Conservation (phyloP, 2,888 invertebrate genomes). For the Bruchidius siliquastri region DNA sequence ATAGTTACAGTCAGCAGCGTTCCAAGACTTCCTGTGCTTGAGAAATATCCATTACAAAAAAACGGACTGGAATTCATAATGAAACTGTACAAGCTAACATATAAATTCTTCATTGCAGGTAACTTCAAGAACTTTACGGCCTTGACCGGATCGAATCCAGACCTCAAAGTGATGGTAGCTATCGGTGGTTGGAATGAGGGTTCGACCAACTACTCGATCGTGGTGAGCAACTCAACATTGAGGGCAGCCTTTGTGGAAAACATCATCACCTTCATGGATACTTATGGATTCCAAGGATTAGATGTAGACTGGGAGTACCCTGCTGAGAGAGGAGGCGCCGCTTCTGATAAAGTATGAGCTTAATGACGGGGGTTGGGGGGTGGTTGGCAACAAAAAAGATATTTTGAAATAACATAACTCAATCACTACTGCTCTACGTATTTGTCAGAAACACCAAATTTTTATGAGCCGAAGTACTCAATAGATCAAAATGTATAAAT, state of each 20-base stretch:
- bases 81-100: too few relatives aligned
- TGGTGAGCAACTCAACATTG: constrained; percentile 61
- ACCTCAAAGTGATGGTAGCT: constrained; percentile 66
- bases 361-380: constrained; percentile 66
- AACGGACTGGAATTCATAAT: too few relatives aligned
- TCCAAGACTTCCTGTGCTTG: too few relatives aligned
- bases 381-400: too few relatives aligned
- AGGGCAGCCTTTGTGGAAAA: constrained; percentile 67
- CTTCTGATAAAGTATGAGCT: constrained; percentile 73
- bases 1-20: too few relatives aligned
- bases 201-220: constrained; percentile 64
- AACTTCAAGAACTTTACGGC: constrained; percentile 65
- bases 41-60: too few relatives aligned
- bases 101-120: constrained; percentile 39
- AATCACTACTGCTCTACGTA: too few relatives aligned
- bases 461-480: too few relatives aligned
- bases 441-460: too few relatives aligned
- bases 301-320: constrained; percentile 87
- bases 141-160: constrained; percentile 62
- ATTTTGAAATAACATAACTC: too few relatives aligned
- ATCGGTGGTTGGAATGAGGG: constrained; percentile 93
- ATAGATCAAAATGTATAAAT: too few relatives aligned
- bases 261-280: constrained; percentile 63
- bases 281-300: constrained; percentile 69
- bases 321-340: constrained; percentile 67